These are phyloP conservation scores for Tholera decimalis DNA, from an alignment of 2,888 invertebrate species.

Conservation along the genomic window DNA sequence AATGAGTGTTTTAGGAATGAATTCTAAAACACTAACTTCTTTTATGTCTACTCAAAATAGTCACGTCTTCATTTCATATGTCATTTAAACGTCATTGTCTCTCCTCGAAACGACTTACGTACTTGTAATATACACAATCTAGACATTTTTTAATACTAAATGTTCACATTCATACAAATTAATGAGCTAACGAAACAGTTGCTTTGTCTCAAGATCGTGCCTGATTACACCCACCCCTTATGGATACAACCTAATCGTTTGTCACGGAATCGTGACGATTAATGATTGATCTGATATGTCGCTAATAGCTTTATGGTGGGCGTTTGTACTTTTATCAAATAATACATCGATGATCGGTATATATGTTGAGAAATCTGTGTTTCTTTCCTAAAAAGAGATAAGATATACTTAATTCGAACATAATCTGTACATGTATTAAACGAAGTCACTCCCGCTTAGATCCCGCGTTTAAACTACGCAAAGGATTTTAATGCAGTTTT, in stretches of 20 bases:
- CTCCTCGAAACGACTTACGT: background rate
- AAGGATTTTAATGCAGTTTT: too few species aligned
- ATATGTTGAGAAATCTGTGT: too few species aligned
- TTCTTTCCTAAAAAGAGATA: too few species aligned
- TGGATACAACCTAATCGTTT: slow-evolving; percentile 12
- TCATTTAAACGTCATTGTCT: background rate
- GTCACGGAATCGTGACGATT: slow-evolving; percentile 39
- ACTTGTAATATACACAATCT: background rate
- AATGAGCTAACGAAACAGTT: slow-evolving; percentile 1
- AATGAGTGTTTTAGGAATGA: too few species aligned
- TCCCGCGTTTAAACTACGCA: too few species aligned
- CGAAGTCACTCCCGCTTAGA: too few species aligned
- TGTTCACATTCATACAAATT: slow-evolving; percentile 7
- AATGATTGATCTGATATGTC: background rate
- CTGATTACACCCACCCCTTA: slow-evolving; percentile 20
- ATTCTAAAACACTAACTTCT: too few species aligned
- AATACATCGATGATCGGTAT: too few species aligned
- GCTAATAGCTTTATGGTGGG: background rate
- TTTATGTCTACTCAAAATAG: too few species aligned
- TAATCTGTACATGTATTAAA: too few species aligned
- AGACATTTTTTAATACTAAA: background rate
- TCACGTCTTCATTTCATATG: background rate
- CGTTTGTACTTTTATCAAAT: background rate
- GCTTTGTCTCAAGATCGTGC: slow-evolving; percentile 8
- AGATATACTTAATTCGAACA: too few species aligned